Conservation (phyloP, 2,888 invertebrate species). For the Liposcelis brunnea region DNA sequence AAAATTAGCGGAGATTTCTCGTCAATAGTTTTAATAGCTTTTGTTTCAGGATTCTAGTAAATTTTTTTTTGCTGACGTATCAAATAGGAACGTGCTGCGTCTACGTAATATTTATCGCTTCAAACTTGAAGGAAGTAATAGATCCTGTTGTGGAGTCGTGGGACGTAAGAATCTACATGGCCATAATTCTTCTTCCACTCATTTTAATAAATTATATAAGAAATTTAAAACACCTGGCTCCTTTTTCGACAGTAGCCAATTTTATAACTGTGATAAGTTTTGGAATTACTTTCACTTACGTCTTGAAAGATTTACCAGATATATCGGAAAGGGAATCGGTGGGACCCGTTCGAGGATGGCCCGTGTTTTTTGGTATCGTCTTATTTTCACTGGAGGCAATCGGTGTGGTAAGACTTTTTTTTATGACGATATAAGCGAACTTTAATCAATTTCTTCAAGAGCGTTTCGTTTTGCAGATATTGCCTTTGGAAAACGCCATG, state of each 20-base stretch:
- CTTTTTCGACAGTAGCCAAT: slow-evolving; percentile 80
- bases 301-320: slow-evolving; percentile 53
- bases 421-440: not conserved
- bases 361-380: slow-evolving; percentile 90
- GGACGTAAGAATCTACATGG: slow-evolving; percentile 20
- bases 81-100: slow-evolving; percentile 95
- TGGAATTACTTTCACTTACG: slow-evolving; percentile 68
- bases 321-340: slow-evolving; percentile 43
- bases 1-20: too few species aligned
- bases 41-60: slow-evolving; percentile 46
- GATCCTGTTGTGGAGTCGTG: slow-evolving; percentile 33
- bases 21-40: too few species aligned
- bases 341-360: slow-evolving; percentile 50
- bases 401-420: slow-evolving; percentile 46
- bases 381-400: slow-evolving; percentile 93
- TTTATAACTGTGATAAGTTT: slow-evolving; percentile 67
- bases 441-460: not conserved
- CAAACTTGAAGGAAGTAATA: slow-evolving; percentile 48
- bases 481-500: slow-evolving; percentile 85
- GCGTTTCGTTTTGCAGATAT: slow-evolving; percentile 43
- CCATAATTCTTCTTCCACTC: slow-evolving; percentile 28
- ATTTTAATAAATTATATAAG: slow-evolving; percentile 66
- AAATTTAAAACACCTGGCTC: slow-evolving; percentile 73
- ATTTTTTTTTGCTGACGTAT: slow-evolving; percentile 62
- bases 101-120: slow-evolving; percentile 84